phyloP scores from a whole-genome alignment of 2,113 vertebrate genomes.

The Saccopteryx leptura region DNA sequence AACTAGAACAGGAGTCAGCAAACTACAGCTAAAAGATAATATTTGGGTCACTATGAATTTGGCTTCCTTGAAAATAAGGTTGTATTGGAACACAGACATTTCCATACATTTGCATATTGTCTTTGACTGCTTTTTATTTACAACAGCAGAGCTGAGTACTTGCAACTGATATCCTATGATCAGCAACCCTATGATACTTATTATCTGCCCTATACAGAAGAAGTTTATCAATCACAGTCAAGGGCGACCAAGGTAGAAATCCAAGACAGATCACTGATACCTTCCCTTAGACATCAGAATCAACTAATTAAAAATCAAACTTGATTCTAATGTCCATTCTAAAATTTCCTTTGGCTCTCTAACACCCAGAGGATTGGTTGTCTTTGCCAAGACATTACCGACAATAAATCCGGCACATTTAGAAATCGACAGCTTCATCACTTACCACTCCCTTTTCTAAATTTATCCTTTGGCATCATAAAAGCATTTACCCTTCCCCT shows the following conservation, averaged over 20 bases:
- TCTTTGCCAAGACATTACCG: neutral
- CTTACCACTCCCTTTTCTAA: neutral
- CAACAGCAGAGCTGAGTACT: neutral
- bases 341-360: neutral
- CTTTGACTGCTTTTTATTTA: neutral
- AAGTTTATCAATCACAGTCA: neutral
- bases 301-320: constrained; percentile 9
- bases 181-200: neutral
- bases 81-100: neutral
- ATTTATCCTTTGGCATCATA: neutral
- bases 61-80: neutral
- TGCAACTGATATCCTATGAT: neutral
- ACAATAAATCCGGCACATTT: neutral
- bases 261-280: neutral
- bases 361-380: neutral
- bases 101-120: neutral
- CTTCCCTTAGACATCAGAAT: neutral
- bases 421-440: neutral
- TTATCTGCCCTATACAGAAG: neutral
- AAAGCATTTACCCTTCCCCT: neutral
- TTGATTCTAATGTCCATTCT: neutral
- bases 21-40: neutral
- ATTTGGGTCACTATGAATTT: neutral
- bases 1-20: neutral
- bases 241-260: neutral